These are phyloP conservation scores for Heliconius hortense DNA, from an alignment of 2,888 invertebrate species.

Conservation along the genomic window DNA sequence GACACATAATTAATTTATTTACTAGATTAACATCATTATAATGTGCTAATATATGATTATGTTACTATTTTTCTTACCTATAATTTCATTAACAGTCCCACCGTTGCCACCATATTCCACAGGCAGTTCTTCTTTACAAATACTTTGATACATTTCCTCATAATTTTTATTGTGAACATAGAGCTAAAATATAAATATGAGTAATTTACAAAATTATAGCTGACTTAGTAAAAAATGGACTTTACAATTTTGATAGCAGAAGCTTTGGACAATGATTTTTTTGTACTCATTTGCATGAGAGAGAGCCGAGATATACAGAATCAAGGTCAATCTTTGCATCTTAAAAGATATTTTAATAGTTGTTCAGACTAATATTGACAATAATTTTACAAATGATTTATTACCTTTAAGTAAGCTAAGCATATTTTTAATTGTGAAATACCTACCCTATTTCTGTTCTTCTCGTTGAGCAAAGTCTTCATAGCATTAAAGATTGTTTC, in stretches of 20 bases:
- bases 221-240: too few relatives aligned
- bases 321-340: too few relatives aligned
- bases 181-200: constrained; percentile 57
- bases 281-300: neutral
- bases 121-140: constrained; percentile 83
- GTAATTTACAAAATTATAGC: neutral
- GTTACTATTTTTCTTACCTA: constrained; percentile 48
- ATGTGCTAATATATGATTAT: neutral
- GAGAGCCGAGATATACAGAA: too few relatives aligned
- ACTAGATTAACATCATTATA: too few relatives aligned
- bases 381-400: neutral
- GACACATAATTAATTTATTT: too few relatives aligned
- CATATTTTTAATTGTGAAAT: neutral
- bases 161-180: constrained; percentile 77
- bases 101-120: constrained; percentile 85
- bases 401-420: neutral
- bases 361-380: neutral
- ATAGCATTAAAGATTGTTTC: constrained; percentile 79
- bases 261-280: neutral
- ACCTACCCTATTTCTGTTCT: constrained; percentile 80
- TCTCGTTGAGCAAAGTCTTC: constrained; percentile 80
- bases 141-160: constrained; percentile 79
- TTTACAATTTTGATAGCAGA: too few relatives aligned
- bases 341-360: neutral
- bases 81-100: constrained; percentile 75